A percentile compares a stretch with the other conserved stretches of the same genome.
phyloP scores from a whole-genome alignment of 2,888 invertebrate species.

The Dolichomitus sp. region DNA sequence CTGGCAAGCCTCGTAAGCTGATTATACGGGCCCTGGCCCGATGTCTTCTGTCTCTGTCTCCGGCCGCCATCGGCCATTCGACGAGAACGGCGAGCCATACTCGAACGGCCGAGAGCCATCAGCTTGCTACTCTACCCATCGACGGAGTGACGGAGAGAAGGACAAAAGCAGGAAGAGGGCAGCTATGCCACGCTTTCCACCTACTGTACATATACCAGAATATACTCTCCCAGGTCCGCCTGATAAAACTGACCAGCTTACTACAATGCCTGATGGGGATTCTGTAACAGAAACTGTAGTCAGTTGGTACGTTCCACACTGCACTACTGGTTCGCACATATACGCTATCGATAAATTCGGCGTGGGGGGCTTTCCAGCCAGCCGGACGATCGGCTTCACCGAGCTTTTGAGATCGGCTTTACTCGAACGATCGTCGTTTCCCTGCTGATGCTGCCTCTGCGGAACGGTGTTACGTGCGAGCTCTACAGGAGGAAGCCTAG shows the following conservation, averaged over 20 bases:
- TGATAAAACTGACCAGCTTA: slow-evolving; percentile 19
- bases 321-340: not conserved
- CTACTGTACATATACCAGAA: slow-evolving; percentile 5
- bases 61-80: slow-evolving; percentile 62
- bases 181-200: slow-evolving; percentile 39
- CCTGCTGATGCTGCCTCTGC: slow-evolving; percentile 31
- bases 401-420: slow-evolving; percentile 49
- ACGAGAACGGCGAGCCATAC: slow-evolving; percentile 57
- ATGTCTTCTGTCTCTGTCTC: slow-evolving; percentile 40
- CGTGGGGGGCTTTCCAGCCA: slow-evolving; percentile 35
- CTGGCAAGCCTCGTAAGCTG: slow-evolving; percentile 81
- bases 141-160: slow-evolving; percentile 42
- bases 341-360: slow-evolving; percentile 50
- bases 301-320: not conserved
- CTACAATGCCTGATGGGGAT: slow-evolving; percentile 28
- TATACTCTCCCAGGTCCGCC: not conserved
- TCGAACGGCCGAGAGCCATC: slow-evolving; percentile 53
- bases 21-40: slow-evolving; percentile 78
- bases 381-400: slow-evolving; percentile 50
- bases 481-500: not conserved
- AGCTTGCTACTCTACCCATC: slow-evolving; percentile 35
- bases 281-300: slow-evolving; percentile 16
- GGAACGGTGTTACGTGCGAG: slow-evolving; percentile 8
- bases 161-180: slow-evolving; percentile 26
- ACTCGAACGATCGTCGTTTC: slow-evolving; percentile 25